Conservation (phyloP, 2,797 vertebrate genomes). For the Rachycentron canadum region DNA sequence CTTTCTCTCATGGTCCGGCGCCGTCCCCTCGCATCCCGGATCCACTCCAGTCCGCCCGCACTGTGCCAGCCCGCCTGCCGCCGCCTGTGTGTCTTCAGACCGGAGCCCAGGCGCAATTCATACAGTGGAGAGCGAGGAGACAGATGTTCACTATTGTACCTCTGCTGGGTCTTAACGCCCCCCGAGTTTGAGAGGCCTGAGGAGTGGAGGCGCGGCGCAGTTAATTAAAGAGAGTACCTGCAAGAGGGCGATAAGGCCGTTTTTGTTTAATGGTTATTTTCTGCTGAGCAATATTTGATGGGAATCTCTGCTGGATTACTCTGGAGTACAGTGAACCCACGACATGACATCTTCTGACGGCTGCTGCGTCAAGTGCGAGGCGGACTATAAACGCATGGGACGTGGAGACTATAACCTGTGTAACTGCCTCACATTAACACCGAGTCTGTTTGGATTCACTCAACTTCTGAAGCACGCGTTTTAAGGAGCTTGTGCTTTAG, state of each 20-base stretch:
- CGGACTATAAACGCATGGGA: conserved; percentile 27
- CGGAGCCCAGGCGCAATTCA: conserved; percentile 72
- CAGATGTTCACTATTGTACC: conserved; percentile 78
- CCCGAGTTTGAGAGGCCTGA: conserved; percentile 27
- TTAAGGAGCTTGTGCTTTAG: not conserved
- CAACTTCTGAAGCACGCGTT: not conserved
- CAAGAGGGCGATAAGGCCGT: conserved; percentile 58
- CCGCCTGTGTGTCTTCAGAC: conserved; percentile 60
- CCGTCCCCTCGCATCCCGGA: conserved; percentile 49
- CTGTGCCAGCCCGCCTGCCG: conserved; percentile 78
- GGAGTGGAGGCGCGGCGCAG: conserved; percentile 9
- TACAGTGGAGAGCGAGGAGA: conserved; percentile 69
- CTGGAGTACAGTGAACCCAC: conserved; percentile 25
- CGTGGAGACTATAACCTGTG: conserved; percentile 2
- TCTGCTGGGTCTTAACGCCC: conserved; percentile 85
- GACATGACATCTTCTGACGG: conserved; percentile 19
- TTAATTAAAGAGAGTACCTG: conserved; percentile 68
- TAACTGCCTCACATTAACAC: not conserved
- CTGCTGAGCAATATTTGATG: conserved; percentile 50
- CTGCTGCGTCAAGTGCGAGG: conserved; percentile 27
- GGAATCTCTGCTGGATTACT: conserved; percentile 33
- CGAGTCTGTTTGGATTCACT: not conserved
- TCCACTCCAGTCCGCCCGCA: conserved; percentile 39
- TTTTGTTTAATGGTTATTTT: conserved; percentile 59
- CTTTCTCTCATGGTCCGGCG: conserved; percentile 80